A percentile compares a stretch with the other conserved stretches of the same genome.
Evolutionary conservation across 2,797 vertebrate genomes (phyloP).

Genomic region (Manis crassicaudata): DNA sequence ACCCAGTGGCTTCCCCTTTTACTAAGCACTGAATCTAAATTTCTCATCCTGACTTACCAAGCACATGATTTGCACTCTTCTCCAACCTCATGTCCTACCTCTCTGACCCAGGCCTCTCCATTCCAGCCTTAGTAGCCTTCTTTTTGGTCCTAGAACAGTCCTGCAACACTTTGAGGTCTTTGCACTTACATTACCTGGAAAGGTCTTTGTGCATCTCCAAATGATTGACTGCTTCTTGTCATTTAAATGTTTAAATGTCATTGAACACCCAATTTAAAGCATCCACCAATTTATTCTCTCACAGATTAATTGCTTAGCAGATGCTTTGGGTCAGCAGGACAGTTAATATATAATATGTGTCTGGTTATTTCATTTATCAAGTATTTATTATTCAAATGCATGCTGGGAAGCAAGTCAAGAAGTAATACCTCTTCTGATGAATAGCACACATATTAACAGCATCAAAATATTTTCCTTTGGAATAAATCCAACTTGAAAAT

Average conservation of each 20-base stretch:
- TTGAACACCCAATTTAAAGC: neutral
- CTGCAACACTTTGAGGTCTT: neutral
- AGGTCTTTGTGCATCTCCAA: slow-evolving; percentile 7
- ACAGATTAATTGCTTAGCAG: neutral
- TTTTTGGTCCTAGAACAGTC: neutral
- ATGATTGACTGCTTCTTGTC: neutral
- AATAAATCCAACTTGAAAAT: slow-evolving; percentile 43
- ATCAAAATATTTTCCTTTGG: slow-evolving; percentile 55
- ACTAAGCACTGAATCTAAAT: neutral
- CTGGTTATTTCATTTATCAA: slow-evolving; percentile 22
- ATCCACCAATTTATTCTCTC: neutral
- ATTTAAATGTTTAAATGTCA: slow-evolving; percentile 23
- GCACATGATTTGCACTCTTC: neutral
- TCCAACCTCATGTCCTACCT: too few relatives aligned
- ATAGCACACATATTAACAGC: neutral
- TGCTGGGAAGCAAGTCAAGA: slow-evolving; percentile 23
- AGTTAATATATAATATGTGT: neutral
- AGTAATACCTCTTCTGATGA: slow-evolving; percentile 20
- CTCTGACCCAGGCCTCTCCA: neutral
- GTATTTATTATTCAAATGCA: slow-evolving; percentile 37
- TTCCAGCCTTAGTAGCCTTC: neutral
- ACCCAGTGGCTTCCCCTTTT: neutral
- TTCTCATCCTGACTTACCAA: neutral
- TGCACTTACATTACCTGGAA: neutral
- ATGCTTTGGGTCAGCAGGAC: neutral